Percentiles rank a stretch among this genome's conserved stretches.
These are phyloP conservation scores for Metalampra italica DNA, from an alignment of 2,888 invertebrate genomes.

Conservation along the genomic window DNA sequence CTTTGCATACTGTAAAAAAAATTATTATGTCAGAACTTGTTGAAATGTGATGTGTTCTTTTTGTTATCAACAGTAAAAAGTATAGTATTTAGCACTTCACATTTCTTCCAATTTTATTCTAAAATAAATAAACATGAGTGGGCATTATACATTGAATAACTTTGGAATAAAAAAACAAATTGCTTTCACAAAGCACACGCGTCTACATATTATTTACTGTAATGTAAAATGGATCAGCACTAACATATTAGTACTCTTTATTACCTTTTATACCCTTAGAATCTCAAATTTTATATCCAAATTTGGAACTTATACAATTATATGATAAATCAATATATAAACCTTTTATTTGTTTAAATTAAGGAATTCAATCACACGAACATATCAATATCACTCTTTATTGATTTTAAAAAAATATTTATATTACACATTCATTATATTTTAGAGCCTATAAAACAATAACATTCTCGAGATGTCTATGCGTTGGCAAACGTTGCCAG, in stretches of 20 bases:
- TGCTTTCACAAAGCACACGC: not conserved
- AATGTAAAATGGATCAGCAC: not conserved
- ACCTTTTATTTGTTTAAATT: not conserved
- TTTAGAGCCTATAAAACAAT: slow-evolving; percentile 69
- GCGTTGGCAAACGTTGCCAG: slow-evolving; percentile 34
- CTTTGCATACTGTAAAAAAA: too few relatives aligned
- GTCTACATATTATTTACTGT: not conserved
- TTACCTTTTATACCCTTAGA: slow-evolving; percentile 16
- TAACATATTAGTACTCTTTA: not conserved
- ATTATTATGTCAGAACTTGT: too few relatives aligned
- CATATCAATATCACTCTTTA: slow-evolving; percentile 74
- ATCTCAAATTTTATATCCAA: slow-evolving; percentile 34
- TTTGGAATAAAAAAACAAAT: not conserved
- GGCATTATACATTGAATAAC: too few relatives aligned
- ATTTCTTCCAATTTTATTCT: too few relatives aligned
- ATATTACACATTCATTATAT: slow-evolving; percentile 73
- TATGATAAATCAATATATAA: slow-evolving; percentile 8
- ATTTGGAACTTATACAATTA: slow-evolving; percentile 30
- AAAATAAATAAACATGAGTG: too few relatives aligned
- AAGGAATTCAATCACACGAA: slow-evolving; percentile 26
- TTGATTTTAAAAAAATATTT: slow-evolving; percentile 78
- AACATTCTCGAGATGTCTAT: slow-evolving; percentile 54
- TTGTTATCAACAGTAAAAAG: too few relatives aligned
- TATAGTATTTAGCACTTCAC: too few relatives aligned
- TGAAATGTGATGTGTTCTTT: too few relatives aligned